These are phyloP conservation scores for Drosophila tripunctata DNA, from an alignment of 2,888 invertebrate genomes.

Conservation along the genomic window DNA sequence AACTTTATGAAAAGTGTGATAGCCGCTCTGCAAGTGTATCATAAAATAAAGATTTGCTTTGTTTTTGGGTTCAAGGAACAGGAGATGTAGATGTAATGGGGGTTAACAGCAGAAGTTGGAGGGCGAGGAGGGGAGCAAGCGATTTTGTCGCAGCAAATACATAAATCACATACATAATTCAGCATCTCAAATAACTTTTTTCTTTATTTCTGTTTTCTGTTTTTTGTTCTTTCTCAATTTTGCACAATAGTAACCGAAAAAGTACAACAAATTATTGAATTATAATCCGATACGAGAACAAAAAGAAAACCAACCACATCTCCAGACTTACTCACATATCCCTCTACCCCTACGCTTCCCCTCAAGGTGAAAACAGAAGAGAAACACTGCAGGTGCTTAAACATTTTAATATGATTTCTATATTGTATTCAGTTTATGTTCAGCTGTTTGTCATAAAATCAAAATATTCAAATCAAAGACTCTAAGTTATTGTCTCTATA, in stretches of 20 bases:
- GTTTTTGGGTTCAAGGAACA: not conserved
- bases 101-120: not conserved
- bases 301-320: not conserved
- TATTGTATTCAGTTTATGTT: not conserved
- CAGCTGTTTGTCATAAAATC: slow-evolving; percentile 5
- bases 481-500: slow-evolving; percentile 11
- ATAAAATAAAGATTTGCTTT: slow-evolving; percentile 1
- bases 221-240: not conserved
- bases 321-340: not conserved
- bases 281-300: slow-evolving; percentile 28
- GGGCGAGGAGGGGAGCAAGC: not conserved
- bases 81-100: too few species aligned
- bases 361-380: not conserved
- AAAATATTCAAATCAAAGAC: not conserved
- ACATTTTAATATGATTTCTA: slow-evolving; percentile 3
- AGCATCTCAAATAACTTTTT: slow-evolving; percentile 24
- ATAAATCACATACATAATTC: slow-evolving; percentile 46
- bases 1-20: too few species aligned
- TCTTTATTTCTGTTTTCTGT: too few species aligned
- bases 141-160: slow-evolving; percentile 3
- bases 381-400: not conserved
- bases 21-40: not conserved
- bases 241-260: not conserved
- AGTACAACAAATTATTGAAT: slow-evolving; percentile 37
- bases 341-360: not conserved